Evolutionary conservation across 1,140 invertebrate species (phyloP).

Genomic region (Hycleus cichorii): DNA sequence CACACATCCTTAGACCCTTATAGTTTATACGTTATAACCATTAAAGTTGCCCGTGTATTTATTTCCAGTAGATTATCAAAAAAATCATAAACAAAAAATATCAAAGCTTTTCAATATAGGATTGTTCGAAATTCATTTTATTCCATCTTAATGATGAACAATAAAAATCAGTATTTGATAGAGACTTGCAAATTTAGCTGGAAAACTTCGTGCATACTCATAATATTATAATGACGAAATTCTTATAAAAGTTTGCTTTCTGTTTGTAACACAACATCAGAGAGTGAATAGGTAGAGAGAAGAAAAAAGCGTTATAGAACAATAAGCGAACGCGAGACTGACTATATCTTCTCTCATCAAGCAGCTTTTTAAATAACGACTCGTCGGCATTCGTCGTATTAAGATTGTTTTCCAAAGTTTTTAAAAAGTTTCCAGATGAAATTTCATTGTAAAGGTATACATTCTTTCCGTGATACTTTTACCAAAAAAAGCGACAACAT

Average conservation of each 20-base stretch:
- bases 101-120: too few species aligned
- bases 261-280: slow-evolving; percentile 26
- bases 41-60: neutral
- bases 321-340: slow-evolving; percentile 12
- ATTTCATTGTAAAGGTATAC: slow-evolving; percentile 29
- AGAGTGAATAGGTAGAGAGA: slow-evolving; percentile 17
- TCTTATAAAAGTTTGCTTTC: slow-evolving; percentile 33
- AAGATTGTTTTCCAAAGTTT: slow-evolving; percentile 32
- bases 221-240: slow-evolving; percentile 33
- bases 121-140: too few species aligned
- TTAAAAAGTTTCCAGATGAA: slow-evolving; percentile 27
- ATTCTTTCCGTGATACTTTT: slow-evolving; percentile 28
- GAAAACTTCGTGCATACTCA: slow-evolving; percentile 2
- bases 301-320: slow-evolving; percentile 17
- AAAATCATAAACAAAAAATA: too few species aligned
- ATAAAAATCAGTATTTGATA: too few species aligned
- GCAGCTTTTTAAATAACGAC: slow-evolving; percentile 29
- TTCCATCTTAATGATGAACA: too few species aligned
- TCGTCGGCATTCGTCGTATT: slow-evolving; percentile 26
- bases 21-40: slow-evolving; percentile 4
- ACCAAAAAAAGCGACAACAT: slow-evolving; percentile 11
- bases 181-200: neutral
- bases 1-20: slow-evolving; percentile 2
- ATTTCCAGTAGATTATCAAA: neutral
- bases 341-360: slow-evolving; percentile 18